Conservation (phyloP, 2,888 invertebrate genomes). For the Eupithecia tripunctaria region DNA sequence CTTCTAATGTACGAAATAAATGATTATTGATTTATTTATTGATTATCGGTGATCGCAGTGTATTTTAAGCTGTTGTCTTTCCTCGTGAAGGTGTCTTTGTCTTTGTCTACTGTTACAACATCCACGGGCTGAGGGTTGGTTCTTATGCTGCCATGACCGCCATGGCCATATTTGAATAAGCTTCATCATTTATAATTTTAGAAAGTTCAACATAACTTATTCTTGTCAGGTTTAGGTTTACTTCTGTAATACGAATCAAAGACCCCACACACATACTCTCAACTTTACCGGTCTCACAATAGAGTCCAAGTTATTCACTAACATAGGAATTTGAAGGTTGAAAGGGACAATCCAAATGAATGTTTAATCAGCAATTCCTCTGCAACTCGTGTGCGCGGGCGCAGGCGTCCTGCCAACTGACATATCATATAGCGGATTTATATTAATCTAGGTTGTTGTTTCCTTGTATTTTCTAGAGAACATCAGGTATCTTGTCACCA, state of each 20-base stretch:
- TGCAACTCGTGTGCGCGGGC: conserved; percentile 71
- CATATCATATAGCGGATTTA: conserved; percentile 28
- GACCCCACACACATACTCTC: conserved; percentile 11
- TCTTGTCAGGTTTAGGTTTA: not conserved
- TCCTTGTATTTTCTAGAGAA: conserved; percentile 18
- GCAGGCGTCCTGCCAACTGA: conserved; percentile 43
- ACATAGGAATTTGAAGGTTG: conserved; percentile 60
- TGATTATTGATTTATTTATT: too few species aligned
- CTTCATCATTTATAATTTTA: not conserved
- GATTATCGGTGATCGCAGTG: too few species aligned
- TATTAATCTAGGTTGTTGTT: conserved; percentile 21
- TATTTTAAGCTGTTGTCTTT: too few species aligned
- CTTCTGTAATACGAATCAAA: not conserved
- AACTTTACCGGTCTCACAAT: not conserved
- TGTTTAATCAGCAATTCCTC: conserved; percentile 69
- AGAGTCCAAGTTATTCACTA: conserved; percentile 15
- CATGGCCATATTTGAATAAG: too few species aligned
- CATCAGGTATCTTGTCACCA: not conserved
- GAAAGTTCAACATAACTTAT: not conserved
- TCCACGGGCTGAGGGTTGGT: too few species aligned
- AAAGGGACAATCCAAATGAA: conserved; percentile 51
- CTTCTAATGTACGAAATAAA: too few species aligned
- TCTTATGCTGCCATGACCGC: too few species aligned
- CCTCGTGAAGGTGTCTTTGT: too few species aligned
- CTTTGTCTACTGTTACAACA: too few species aligned